Evolutionary conservation across 2,797 vertebrate genomes (phyloP).

Genomic region (Mormyrops boulengeri): DNA sequence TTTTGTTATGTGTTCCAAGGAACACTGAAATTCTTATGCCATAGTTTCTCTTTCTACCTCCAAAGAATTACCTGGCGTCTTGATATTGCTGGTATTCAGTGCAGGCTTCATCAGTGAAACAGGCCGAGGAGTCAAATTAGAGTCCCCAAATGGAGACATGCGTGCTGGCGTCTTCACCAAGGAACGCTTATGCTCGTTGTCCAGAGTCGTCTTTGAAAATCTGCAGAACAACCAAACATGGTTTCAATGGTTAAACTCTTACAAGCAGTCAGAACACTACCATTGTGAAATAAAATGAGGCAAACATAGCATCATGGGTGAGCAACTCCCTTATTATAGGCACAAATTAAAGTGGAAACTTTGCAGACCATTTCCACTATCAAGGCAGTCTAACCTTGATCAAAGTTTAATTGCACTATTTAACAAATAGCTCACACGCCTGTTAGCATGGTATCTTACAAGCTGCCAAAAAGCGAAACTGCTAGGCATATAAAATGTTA

Average conservation of each 20-base stretch:
- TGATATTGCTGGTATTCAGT: conserved; percentile 36
- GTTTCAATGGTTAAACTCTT: background rate
- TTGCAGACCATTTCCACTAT: background rate
- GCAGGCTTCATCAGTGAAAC: conserved; percentile 29
- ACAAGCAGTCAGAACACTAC: background rate
- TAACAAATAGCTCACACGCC: background rate
- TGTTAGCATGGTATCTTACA: background rate
- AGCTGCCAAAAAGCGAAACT: background rate
- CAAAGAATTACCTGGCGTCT: conserved; percentile 49
- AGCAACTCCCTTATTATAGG: background rate
- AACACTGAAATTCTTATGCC: background rate
- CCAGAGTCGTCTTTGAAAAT: conserved; percentile 76
- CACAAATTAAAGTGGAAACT: background rate
- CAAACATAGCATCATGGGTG: background rate
- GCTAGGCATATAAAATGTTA: background rate
- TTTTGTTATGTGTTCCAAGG: background rate
- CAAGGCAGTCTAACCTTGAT: background rate
- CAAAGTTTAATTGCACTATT: background rate
- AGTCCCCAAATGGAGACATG: conserved; percentile 57
- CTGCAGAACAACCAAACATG: conserved; percentile 46
- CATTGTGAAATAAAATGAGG: background rate
- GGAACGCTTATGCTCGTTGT: conserved; percentile 80
- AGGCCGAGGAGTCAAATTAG: conserved; percentile 49
- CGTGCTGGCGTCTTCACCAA: conserved; percentile 81
- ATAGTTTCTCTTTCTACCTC: background rate